These are phyloP conservation scores for Emmelina monodactyla DNA, from an alignment of 2,888 invertebrate genomes.

Conservation along the genomic window DNA sequence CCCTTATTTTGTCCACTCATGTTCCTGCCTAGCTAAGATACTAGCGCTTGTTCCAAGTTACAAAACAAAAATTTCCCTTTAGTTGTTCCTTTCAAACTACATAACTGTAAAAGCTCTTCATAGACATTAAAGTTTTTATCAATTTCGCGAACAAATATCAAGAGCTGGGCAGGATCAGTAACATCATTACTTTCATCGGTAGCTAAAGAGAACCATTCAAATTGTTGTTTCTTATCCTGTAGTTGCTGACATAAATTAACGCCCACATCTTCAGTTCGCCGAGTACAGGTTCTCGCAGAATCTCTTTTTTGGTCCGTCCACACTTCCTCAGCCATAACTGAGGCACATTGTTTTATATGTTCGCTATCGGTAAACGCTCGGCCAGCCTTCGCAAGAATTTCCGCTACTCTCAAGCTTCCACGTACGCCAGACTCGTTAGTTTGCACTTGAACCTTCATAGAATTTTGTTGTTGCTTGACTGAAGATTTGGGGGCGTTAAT, in stretches of 20 bases:
- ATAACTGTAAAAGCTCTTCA: conserved; percentile 11
- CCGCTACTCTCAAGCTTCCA: conserved; percentile 7
- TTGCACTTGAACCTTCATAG: conserved; percentile 1
- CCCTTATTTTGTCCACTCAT: conserved; percentile 5
- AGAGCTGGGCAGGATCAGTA: background rate
- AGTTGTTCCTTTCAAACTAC: conserved; percentile 13
- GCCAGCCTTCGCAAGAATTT: conserved; percentile 9
- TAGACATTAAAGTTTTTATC: conserved; percentile 14
- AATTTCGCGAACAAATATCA: conserved; percentile 4
- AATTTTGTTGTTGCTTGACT: conserved; percentile 6
- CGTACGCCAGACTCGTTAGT: background rate
- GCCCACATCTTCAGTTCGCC: conserved; percentile 8
- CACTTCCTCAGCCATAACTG: conserved; percentile 6
- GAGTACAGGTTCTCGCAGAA: conserved; percentile 6
- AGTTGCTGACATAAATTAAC: conserved; percentile 6
- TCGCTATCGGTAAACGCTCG: conserved; percentile 9
- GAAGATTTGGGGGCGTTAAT: conserved; percentile 6
- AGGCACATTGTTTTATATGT: conserved; percentile 9
- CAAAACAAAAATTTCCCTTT: conserved; percentile 11
- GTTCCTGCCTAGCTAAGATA: conserved; percentile 4
- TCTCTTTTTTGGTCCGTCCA: conserved; percentile 9
- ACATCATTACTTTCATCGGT: conserved; percentile 2
- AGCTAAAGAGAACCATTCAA: background rate
- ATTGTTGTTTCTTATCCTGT: background rate
- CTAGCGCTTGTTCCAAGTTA: conserved; percentile 8